Evolutionary conservation across 2,888 invertebrate species (phyloP).

Genomic region (Temnothorax unifasciatus): DNA sequence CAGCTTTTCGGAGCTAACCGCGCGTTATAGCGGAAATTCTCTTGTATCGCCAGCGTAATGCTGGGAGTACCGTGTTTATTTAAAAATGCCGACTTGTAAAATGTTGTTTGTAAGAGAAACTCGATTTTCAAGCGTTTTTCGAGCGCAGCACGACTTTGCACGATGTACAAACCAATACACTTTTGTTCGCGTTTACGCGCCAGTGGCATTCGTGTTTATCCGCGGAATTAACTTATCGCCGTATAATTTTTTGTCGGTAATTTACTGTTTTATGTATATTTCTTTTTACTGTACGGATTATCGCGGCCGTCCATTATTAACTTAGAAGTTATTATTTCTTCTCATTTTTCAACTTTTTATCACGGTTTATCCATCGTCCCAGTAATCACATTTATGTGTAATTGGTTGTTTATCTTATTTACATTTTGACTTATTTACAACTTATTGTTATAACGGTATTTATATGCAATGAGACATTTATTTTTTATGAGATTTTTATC

Average conservation of each 20-base stretch:
- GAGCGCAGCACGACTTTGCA: not conserved
- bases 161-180: constrained; percentile 10
- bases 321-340: not conserved
- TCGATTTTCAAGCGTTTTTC: constrained; percentile 27
- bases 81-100: constrained; percentile 41
- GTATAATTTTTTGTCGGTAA: constrained; percentile 1
- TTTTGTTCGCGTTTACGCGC: constrained; percentile 10
- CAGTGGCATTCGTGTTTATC: constrained; percentile 16
- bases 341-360: not conserved
- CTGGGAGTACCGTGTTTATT: constrained; percentile 10
- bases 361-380: not conserved
- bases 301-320: not conserved
- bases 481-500: not conserved
- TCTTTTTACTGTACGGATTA: constrained; percentile 10
- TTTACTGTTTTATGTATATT: not conserved
- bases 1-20: constrained; percentile 33
- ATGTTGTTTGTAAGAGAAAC: constrained; percentile 44
- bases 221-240: constrained; percentile 26
- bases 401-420: not conserved
- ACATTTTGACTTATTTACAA: not conserved
- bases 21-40: constrained; percentile 24
- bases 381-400: not conserved
- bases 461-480: not conserved
- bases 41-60: constrained; percentile 5
- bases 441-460: not conserved